Evolutionary conservation across 37 sponge, comb jelly and placozoan species (phyloP), one percentile per base, ranked within the genome.

Genomic region (Hormiphora californensis): DNA sequence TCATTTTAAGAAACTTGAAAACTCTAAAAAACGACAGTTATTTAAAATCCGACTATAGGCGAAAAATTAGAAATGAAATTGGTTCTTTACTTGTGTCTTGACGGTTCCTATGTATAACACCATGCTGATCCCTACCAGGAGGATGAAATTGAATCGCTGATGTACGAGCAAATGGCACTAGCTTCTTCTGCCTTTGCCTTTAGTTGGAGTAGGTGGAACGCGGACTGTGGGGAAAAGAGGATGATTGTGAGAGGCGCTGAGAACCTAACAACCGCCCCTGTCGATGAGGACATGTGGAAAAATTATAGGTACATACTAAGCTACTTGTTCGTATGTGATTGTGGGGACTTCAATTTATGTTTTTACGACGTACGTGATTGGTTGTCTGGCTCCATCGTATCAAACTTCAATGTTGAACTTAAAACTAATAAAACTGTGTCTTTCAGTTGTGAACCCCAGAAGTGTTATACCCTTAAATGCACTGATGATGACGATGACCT

Each of bases 101-200:
- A n/a, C n/a, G n/a, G n/a, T n/a, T n/a, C n/a, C n/a, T n/a, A n/a
- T n/a, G n/a, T n/a, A n/a, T n/a, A n/a, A n/a, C n/a, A n/a, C n/a
- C n/a, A n/a, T n/a, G n/a, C n/a, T n/a, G n/a, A n/a, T n/a, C n/a
- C n/a, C n/a, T 55, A 36, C 15, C 49, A 93, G 92, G 61, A 73
- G 8, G 46, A 34, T 8, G 37, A 57, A 35, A 28, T 90, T 0
- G 94, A 93, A 78, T 22, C 30, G 11, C 9, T 59, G 32, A 87
- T 90, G 28, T 93, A 93, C 53, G 85, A 86, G 46, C 90, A 87
- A 40, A 93, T 93, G 91, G 87, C 92, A 7, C 69, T 93, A 54
- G 54, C 85, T n/a, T 39, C 59, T 28, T 68, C 88, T 31, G 88
- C 65, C 51, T 89, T 78, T 59, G 88, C 85, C 23, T 92, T 92